Percentiles rank a stretch among this genome's conserved stretches.
phyloP scores from a whole-genome alignment of 2,797 vertebrate species.

The Hylomyscus alleni region DNA sequence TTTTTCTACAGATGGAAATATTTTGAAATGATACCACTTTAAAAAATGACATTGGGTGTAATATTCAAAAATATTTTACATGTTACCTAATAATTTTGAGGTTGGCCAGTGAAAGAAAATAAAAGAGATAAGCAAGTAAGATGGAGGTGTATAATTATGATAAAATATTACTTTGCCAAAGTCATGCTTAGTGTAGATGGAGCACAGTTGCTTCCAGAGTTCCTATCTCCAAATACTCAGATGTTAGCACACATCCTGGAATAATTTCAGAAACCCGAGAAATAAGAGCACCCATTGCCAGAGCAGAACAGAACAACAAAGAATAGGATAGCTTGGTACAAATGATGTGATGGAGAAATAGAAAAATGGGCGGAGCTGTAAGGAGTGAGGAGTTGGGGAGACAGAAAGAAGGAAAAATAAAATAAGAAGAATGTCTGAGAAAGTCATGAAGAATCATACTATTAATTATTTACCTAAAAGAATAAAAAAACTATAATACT shows the following conservation, averaged over 20 bases:
- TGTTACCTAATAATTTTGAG: neutral
- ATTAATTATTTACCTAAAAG: neutral
- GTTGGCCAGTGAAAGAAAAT: neutral
- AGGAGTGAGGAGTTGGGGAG: neutral
- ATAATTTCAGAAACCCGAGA: neutral
- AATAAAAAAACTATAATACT: neutral
- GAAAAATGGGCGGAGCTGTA: neutral
- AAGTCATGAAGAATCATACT: neutral
- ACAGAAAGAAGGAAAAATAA: neutral
- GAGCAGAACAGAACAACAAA: neutral
- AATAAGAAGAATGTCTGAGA: neutral
- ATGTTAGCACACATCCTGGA: no score
- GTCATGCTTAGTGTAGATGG: neutral
- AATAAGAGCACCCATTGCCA: neutral
- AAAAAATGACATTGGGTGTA: neutral
- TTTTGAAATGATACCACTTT: neutral
- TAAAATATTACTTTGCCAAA: neutral
- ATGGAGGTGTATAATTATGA: neutral
- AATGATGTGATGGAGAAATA: neutral
- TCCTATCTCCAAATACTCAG: neutral
- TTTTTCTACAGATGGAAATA: rapidly evolving
- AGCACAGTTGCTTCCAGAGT: neutral
- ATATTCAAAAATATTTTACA: neutral
- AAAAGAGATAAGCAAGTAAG: neutral
- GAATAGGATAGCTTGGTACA: no score